phyloP scores from a whole-genome alignment of 1,140 invertebrate species.

The Bursaphelenchus mucronatus region DNA sequence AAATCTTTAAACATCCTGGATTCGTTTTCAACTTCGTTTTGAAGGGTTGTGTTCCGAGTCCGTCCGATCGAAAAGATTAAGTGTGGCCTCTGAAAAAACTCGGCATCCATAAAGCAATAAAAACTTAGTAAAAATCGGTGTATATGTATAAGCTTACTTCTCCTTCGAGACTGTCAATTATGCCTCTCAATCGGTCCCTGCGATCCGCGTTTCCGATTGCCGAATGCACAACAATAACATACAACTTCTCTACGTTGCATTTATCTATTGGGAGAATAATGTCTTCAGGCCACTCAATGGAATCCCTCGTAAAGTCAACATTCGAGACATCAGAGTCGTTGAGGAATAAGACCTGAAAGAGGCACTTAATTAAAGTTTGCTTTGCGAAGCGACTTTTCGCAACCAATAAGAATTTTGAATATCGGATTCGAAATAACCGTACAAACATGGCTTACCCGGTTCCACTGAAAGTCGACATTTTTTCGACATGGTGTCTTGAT shows the following conservation, averaged over 20 bases:
- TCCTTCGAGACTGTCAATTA: conserved; percentile 14
- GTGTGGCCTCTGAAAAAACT: conserved; percentile 16
- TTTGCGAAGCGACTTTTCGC: too few species aligned
- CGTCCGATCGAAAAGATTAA: conserved; percentile 31
- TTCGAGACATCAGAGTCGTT: too few species aligned
- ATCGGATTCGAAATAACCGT: too few species aligned
- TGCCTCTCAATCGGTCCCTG: conserved; percentile 15
- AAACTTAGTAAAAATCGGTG: conserved; percentile 10
- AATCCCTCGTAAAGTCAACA: too few species aligned
- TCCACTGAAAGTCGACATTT: too few species aligned
- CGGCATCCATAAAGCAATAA: background rate
- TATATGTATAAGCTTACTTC: conserved; percentile 17
- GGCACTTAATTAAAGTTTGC: too few species aligned
- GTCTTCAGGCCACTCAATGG: too few species aligned
- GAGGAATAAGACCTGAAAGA: too few species aligned
- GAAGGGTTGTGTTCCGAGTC: conserved; percentile 7
- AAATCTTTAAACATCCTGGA: conserved; percentile 21
- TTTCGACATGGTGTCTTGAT: too few species aligned
- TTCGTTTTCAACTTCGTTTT: conserved; percentile 24
- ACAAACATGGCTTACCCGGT: too few species aligned
- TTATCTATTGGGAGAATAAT: too few species aligned
- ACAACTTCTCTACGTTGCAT: background rate
- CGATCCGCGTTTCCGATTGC: conserved; percentile 26
- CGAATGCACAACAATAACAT: conserved; percentile 31
- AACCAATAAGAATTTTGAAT: too few species aligned